phyloP scores from a whole-genome alignment of 1,140 invertebrate species.

The Panulirus ornatus region DNA sequence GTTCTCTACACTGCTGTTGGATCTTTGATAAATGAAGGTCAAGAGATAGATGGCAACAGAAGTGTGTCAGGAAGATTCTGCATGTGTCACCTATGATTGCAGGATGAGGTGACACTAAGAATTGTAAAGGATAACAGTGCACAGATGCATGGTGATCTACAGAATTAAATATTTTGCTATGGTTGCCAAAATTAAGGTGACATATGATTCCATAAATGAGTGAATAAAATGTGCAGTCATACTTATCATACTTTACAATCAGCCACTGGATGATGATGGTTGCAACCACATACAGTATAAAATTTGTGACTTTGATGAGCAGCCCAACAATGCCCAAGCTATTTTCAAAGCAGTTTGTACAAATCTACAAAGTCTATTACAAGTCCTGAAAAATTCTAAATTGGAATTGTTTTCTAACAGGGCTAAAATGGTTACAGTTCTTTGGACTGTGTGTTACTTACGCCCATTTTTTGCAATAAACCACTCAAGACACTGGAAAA shows the following conservation, averaged over 20 bases:
- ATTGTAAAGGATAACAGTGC: background rate
- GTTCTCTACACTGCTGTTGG: background rate
- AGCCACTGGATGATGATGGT: background rate
- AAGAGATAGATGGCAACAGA: too few species aligned
- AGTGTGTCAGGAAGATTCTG: background rate
- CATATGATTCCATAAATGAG: background rate
- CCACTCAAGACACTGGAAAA: background rate
- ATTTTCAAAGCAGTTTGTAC: background rate
- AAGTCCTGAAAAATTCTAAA: background rate
- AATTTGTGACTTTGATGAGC: constrained; percentile 4
- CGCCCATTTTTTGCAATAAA: background rate
- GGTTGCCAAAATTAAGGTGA: background rate
- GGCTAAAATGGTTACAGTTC: background rate
- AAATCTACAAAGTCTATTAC: background rate
- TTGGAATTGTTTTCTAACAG: background rate
- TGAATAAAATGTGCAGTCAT: background rate
- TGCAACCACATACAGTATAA: background rate
- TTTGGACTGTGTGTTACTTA: background rate
- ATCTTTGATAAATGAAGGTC: background rate
- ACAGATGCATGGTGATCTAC: background rate
- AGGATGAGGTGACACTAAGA: background rate
- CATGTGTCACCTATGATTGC: background rate
- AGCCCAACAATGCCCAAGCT: background rate
- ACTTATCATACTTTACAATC: background rate
- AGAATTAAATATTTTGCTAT: background rate